Conservation (phyloP, 2,888 invertebrate genomes). For the Mythimna lalbum region DNA sequence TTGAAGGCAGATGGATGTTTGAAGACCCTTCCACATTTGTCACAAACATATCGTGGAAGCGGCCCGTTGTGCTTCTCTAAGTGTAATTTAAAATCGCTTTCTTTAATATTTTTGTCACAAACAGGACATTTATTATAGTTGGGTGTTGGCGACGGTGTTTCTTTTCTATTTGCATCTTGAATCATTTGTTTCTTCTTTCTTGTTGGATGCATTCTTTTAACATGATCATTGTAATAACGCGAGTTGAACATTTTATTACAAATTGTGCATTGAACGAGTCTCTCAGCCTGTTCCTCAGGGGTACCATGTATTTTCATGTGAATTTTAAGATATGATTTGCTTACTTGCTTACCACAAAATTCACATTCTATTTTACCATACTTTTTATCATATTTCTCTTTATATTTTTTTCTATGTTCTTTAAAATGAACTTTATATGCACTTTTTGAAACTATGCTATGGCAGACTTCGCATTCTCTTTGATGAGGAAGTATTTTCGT, state of each 20-base stretch:
- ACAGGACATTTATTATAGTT: constrained; percentile 58
- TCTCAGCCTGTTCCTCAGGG: constrained; percentile 52
- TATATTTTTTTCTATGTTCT: constrained; percentile 61
- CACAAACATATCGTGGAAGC: constrained; percentile 68
- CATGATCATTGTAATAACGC: constrained; percentile 60
- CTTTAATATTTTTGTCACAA: constrained; percentile 60
- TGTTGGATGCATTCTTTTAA: constrained; percentile 55
- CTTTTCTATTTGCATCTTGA: constrained; percentile 11
- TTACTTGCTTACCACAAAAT: constrained; percentile 64
- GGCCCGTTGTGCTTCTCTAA: constrained; percentile 60
- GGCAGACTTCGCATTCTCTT: constrained; percentile 65
- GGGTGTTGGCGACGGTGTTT: neutral
- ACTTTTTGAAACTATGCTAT: constrained; percentile 49
- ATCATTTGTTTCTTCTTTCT: constrained; percentile 8
- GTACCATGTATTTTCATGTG: constrained; percentile 65
- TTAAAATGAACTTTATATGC: constrained; percentile 59
- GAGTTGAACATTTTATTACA: constrained; percentile 58
- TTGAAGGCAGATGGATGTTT: constrained; percentile 66
- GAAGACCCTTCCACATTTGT: constrained; percentile 72
- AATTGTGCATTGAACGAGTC: constrained; percentile 54
- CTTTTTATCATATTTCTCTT: constrained; percentile 46
- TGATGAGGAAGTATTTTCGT: constrained; percentile 34
- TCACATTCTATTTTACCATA: constrained; percentile 66
- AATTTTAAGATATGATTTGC: constrained; percentile 62
- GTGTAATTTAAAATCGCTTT: constrained; percentile 62